Conservation (phyloP, 2,888 invertebrate species). For the Tetropium fuscum region DNA sequence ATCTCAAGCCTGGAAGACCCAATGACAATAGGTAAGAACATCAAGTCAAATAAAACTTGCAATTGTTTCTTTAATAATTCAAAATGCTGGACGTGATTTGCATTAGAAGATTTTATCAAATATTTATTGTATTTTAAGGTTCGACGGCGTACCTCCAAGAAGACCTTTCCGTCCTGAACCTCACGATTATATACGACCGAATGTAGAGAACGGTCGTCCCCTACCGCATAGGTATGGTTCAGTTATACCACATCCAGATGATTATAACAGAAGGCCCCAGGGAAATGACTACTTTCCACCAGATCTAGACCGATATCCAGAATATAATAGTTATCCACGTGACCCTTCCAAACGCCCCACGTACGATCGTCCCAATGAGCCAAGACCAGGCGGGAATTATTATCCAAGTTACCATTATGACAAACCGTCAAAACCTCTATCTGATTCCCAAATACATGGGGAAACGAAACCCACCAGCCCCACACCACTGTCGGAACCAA, state of each 20-base stretch:
- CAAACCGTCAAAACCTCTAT: constrained; percentile 16
- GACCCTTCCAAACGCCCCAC: constrained; percentile 13
- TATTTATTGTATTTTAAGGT: constrained; percentile 28
- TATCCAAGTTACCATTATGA: constrained; percentile 19
- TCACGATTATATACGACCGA: constrained; percentile 16
- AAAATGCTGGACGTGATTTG: too few species aligned
- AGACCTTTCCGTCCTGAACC: constrained; percentile 30
- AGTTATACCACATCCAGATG: constrained; percentile 48
- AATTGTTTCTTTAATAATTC: too few species aligned
- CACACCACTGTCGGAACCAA: not conserved
- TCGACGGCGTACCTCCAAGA: constrained; percentile 30
- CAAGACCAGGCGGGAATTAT: not conserved
- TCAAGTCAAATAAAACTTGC: too few species aligned
- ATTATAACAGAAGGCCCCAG: constrained; percentile 40
- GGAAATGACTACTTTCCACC: constrained; percentile 35
- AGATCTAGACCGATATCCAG: not conserved
- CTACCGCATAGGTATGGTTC: constrained; percentile 47
- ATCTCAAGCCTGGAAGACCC: constrained; percentile 11
- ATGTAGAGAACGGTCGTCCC: constrained; percentile 35
- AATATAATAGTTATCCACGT: constrained; percentile 3
- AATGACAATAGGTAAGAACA: constrained; percentile 21
- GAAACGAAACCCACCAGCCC: not conserved
- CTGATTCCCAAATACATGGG: constrained; percentile 3
- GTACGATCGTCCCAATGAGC: not conserved
- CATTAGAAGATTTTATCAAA: too few species aligned